Base-by-base conservation (phyloP, 2,888 invertebrate genomes). In the Steinernema carpocapsae region DNA sequence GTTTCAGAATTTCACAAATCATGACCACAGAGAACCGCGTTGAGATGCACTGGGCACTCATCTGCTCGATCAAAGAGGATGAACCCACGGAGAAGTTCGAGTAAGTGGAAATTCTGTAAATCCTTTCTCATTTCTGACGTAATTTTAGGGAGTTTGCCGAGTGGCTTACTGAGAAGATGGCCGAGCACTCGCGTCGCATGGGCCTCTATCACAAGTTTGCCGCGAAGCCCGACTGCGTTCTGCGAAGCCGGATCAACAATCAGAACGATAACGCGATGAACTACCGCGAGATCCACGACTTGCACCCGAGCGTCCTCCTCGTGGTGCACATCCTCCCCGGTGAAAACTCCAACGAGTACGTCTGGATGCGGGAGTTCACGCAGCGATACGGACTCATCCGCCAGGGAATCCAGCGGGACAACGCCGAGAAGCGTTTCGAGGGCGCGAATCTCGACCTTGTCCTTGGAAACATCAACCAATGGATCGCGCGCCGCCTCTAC, bases 281-380 rank as follows among this genome's bases (percentile, higher is more conserved):
- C n/a, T 42, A 72, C 24, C 52, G 72, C 12, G 74, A 73, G 37
- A 56, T 64, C 37, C 48, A 74, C 48, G 51, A 74, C 22, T 29
- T 59, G 56, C 73, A 77, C 52, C 84, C 85, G 19, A 74, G 77
- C 56, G 82, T 80, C 26, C 77, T 80, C 17, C 76, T 84, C 29
- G 84, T 85, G 7, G 73, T 86, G 29, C 86, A 86, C 76, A 80
- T 86, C 43, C 78, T 86, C 24, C 86, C 86, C 24, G 59, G 76
- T 14, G 64, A 78, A 37, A 75, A 79, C 52, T 84, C 84, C 17
- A 72, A 77, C 10, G 86, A 86, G 75, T 84, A 84, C 76, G 76
- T 78, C 7, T 80, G 83, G 82, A 80, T 86, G 81, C 83, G 84
- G 73, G 77, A 78, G 19, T 75, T 75, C 37, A 75, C 74, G 12